phyloP scores from a whole-genome alignment of 2,113 vertebrate genomes.

The Columba livia region DNA sequence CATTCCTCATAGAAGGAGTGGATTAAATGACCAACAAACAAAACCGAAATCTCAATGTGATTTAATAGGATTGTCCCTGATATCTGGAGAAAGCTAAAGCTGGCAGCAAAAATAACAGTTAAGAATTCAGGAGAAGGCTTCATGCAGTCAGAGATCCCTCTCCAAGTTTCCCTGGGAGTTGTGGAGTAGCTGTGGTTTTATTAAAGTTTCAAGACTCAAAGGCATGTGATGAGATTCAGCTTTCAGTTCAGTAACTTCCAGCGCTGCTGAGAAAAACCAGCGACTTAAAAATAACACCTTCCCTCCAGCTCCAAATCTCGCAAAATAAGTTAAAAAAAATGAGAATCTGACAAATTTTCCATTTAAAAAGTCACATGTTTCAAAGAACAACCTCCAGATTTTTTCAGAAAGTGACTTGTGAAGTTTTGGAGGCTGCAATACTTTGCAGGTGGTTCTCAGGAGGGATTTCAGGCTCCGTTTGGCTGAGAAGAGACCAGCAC shows the following conservation, averaged over 20 bases:
- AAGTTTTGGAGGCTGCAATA: not conserved
- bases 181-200: not conserved
- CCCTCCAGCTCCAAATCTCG: not conserved
- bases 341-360: not conserved
- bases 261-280: not conserved
- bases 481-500: not conserved
- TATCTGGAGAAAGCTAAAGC: not conserved
- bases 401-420: not conserved
- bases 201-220: constrained; percentile 21
- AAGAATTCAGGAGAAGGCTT: not conserved
- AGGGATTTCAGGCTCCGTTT: not conserved
- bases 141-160: not conserved
- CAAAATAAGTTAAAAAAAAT: not conserved
- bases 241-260: constrained; percentile 25
- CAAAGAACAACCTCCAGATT: not conserved
- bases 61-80: not conserved
- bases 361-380: not conserved
- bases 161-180: not conserved
- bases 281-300: constrained; percentile 42
- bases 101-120: not conserved
- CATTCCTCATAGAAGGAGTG: not conserved
- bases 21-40: not conserved
- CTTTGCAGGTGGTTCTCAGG: not conserved
- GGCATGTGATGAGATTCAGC: constrained; percentile 11
- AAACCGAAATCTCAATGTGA: not conserved